A percentile compares a stretch with the other conserved stretches of the same genome.
Evolutionary conservation across 2,797 vertebrate species (phyloP).

Genomic region (Argyrosomus regius): DNA sequence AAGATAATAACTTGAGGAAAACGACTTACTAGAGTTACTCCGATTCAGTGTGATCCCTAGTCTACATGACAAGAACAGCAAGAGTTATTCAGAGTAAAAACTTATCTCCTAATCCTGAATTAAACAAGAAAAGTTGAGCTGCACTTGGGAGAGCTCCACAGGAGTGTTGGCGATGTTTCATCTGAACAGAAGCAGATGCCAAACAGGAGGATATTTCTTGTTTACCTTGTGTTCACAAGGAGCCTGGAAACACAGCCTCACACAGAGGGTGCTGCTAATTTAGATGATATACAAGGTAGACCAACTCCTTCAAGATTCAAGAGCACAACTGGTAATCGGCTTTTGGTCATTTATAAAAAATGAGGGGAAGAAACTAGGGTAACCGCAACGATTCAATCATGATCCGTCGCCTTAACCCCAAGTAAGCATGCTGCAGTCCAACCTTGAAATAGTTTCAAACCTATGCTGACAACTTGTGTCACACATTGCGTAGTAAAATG

Average conservation of each 20-base stretch:
- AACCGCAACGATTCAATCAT: conserved; percentile 17
- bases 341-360: conserved; percentile 25
- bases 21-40: conserved; percentile 1
- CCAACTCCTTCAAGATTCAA: conserved; percentile 12
- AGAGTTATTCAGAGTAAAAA: conserved; percentile 1
- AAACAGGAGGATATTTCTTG: conserved; percentile 43
- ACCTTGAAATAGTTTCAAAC: conserved; percentile 53
- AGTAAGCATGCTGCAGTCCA: conserved; percentile 25
- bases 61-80: conserved; percentile 18
- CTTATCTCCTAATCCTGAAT: background rate
- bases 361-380: background rate
- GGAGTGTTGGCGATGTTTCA: conserved; percentile 32
- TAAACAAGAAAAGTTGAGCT: background rate
- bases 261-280: conserved; percentile 12
- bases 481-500: conserved; percentile 48
- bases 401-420: conserved; percentile 8
- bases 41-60: conserved; percentile 26
- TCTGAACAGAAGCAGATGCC: conserved; percentile 53
- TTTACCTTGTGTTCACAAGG: conserved; percentile 36
- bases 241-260: conserved; percentile 22
- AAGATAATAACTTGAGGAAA: conserved; percentile 48
- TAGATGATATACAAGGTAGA: conserved; percentile 22
- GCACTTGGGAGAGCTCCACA: background rate
- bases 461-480: conserved; percentile 53
- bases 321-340: conserved; percentile 14